Base-by-base conservation (phyloP, 2,113 vertebrate genomes). In the Ahaetulla prasina region DNA sequence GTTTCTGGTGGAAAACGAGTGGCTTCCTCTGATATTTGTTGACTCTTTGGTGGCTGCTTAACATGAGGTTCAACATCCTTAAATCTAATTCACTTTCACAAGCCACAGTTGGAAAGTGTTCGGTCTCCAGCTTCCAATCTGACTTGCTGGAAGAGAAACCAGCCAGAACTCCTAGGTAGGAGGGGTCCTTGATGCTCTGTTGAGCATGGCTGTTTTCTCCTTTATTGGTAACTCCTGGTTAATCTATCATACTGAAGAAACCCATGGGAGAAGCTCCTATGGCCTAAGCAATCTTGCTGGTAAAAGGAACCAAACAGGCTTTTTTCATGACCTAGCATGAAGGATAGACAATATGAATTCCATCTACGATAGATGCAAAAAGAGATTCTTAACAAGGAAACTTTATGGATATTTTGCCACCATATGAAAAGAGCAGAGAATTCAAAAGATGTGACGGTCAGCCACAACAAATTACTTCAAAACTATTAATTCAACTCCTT, bases 391-490 rank as follows among this genome's bases (percentile, higher is more conserved):
- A 35, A 49, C 49, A 55, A 55, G 18, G 52, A 57, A 85, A 85
- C 30, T 27, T 39, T 23, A 1, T 27, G 43, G 53, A 60, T 60
- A 89, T 16, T 74, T 74, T 80, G 14, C 11, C 93, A 92, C 8
- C 93, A 93, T 89, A 89, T 93, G 87, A 93, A 95, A 93, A 80
- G 50, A 88, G 92, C 63, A 85, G 87, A 11, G 49, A 94, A 90
- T 18, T 49, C 25, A 92, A 54, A 89, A 55, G 91, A 11, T 25
- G 18, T 27, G 35, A 27, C 27, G 4, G 93, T 84, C 74, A 94
- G 93, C 30, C 14, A 60, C 9, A 85, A 18, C 5, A 89, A 35
- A 85, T 53, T 6, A 86, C 85, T 0, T 35, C 84, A 92, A 94
- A 93, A 14, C 88, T 88, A 95, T n/a, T 0, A 74, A 74, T 87